A percentile compares a stretch with the other conserved stretches of the same genome.
These are phyloP conservation scores for Acleris laterana DNA, from an alignment of 2,888 invertebrate genomes.

Conservation along the genomic window DNA sequence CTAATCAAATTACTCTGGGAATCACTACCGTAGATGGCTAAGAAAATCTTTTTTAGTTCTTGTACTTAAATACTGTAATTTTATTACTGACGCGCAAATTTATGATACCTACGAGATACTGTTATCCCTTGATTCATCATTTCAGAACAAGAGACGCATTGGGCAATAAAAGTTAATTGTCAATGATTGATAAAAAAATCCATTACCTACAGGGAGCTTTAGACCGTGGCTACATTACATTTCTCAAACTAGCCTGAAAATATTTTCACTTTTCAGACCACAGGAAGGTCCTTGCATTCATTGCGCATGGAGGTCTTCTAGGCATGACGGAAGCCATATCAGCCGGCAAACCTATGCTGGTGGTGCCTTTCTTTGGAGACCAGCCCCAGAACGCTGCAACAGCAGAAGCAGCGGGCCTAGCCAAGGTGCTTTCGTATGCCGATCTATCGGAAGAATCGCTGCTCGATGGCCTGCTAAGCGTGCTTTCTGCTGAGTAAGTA, in stretches of 20 bases:
- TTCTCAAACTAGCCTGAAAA: not conserved
- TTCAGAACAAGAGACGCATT: too few species aligned
- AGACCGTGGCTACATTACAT: too few species aligned
- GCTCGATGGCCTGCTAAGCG: conserved; percentile 73
- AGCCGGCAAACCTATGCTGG: conserved; percentile 85
- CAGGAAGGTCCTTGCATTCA: conserved; percentile 84
- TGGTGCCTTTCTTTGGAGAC: conserved; percentile 87
- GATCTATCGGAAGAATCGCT: conserved; percentile 80
- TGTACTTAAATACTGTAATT: too few species aligned
- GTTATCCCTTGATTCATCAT: too few species aligned
- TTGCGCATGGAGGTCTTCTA: conserved; percentile 85
- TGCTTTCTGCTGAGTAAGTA: conserved; percentile 83
- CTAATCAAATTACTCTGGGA: too few species aligned
- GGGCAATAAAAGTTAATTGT: too few species aligned
- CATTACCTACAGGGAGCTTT: too few species aligned
- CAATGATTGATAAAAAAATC: too few species aligned
- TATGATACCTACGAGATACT: too few species aligned
- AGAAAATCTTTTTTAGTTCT: too few species aligned
- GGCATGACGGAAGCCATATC: conserved; percentile 86
- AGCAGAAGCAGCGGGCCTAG: conserved; percentile 79
- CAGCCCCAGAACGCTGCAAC: conserved; percentile 84
- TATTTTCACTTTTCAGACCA: conserved; percentile 73
- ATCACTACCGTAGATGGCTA: too few species aligned
- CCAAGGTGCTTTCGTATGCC: conserved; percentile 74
- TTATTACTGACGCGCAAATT: too few species aligned